Evolutionary conservation across 2,888 invertebrate genomes (phyloP).

Genomic region (Nomada lathburiana): DNA sequence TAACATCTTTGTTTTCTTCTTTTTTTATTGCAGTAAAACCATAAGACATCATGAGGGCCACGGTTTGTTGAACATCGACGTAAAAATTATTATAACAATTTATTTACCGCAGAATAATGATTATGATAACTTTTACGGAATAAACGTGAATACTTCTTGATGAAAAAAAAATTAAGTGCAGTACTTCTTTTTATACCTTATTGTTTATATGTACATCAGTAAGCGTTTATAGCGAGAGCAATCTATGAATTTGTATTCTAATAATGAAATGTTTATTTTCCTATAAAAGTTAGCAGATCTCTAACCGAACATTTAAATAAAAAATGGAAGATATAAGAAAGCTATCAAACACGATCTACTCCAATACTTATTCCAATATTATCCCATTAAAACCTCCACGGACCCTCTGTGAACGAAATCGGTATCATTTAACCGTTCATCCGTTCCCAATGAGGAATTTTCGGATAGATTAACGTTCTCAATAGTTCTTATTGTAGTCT

Average conservation of each 20-base stretch:
- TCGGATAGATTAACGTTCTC: conserved; percentile 23
- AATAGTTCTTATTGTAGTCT: conserved; percentile 7
- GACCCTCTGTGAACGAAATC: conserved; percentile 38
- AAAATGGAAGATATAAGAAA: background rate
- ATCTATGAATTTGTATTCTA: conserved; percentile 6
- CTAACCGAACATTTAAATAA: conserved; percentile 28
- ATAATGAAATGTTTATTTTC: conserved; percentile 31
- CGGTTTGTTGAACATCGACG: conserved; percentile 73
- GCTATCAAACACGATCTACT: background rate
- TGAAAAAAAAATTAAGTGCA: conserved; percentile 42
- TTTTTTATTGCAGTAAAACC: conserved; percentile 80
- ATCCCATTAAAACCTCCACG: conserved; percentile 58
- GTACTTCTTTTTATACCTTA: conserved; percentile 33
- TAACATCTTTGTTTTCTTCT: conserved; percentile 23
- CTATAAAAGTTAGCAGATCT: conserved; percentile 11
- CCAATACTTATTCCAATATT: background rate
- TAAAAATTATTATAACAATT: conserved; percentile 80
- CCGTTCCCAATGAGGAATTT: background rate
- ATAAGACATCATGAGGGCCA: conserved; percentile 75
- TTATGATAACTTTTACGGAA: conserved; percentile 79
- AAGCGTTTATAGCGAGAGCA: background rate
- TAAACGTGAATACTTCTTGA: conserved; percentile 66
- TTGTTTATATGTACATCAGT: conserved; percentile 3
- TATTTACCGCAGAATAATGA: conserved; percentile 58
- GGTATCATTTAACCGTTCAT: conserved; percentile 22